phyloP scores from a whole-genome alignment of 2,888 invertebrate genomes.

The Branchipolynoe longqiensis region DNA sequence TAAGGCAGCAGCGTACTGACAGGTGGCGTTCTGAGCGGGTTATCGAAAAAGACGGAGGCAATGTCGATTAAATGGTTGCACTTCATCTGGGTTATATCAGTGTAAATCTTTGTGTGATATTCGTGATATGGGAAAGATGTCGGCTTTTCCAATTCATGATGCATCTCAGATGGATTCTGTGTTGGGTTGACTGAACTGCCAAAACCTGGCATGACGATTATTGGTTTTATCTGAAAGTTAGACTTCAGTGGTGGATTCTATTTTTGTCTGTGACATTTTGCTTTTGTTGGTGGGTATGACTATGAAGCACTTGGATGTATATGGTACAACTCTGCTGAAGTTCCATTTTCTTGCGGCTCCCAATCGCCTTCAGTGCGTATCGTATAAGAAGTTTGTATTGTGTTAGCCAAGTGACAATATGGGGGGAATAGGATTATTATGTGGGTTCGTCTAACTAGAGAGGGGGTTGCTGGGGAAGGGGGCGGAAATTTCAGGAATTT shows the following conservation, averaged over 20 bases:
- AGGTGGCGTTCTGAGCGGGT: too few relatives aligned
- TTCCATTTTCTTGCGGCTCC: conserved; percentile 4
- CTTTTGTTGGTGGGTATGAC: too few relatives aligned
- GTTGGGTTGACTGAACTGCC: too few relatives aligned
- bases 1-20: too few relatives aligned
- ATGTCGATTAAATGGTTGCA: too few relatives aligned
- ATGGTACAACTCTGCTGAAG: conserved; percentile 43
- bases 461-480: not conserved
- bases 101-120: too few relatives aligned
- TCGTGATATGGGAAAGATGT: too few relatives aligned
- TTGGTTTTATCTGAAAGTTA: not conserved
- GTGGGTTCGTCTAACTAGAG: not conserved
- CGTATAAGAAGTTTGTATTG: not conserved
- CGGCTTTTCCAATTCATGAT: too few relatives aligned
- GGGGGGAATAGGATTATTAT: not conserved
- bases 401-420: not conserved
- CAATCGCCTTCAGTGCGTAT: not conserved
- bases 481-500: not conserved
- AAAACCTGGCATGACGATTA: too few relatives aligned
- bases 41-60: too few relatives aligned
- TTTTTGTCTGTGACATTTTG: conserved; percentile 18
- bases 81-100: too few relatives aligned
- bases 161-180: too few relatives aligned
- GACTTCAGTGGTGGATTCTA: conserved; percentile 2
- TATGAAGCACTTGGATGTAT: conserved; percentile 4